phyloP scores from a whole-genome alignment of 2,888 invertebrate species.

The Helobdella robusta region DNA sequence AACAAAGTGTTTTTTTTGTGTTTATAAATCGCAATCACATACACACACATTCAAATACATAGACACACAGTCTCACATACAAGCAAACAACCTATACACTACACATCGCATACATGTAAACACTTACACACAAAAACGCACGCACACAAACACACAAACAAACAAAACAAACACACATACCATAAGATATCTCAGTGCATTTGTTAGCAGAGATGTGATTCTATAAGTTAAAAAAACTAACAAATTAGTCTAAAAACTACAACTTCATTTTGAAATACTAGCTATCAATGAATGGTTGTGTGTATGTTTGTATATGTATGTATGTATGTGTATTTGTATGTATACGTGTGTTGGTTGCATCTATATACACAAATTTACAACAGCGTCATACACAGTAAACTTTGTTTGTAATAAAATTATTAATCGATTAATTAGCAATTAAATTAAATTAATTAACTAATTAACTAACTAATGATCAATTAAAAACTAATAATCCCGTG shows the following conservation, averaged over 20 bases:
- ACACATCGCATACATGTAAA: too few species aligned
- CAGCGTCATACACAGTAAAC: too few species aligned
- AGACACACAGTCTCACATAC: not conserved
- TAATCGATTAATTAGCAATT: too few species aligned
- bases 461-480: too few species aligned
- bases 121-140: not conserved
- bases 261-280: not conserved
- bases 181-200: constrained; percentile 2
- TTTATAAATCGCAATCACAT: too few species aligned
- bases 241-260: not conserved
- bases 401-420: too few species aligned
- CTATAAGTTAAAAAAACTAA: not conserved
- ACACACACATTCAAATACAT: not conserved
- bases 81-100: too few species aligned
- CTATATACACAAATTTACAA: too few species aligned
- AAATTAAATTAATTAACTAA: too few species aligned
- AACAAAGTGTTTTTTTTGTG: too few species aligned
- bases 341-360: constrained; percentile 9
- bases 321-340: constrained; percentile 10
- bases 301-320: not conserved
- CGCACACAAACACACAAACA: not conserved
- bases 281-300: not conserved
- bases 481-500: too few species aligned
- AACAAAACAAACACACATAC: not conserved
- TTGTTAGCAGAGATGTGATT: not conserved